Evolutionary conservation across 2,797 vertebrate genomes (phyloP), one percentile per base, ranked within the genome.

Genomic region (Gephyroberyx darwinii): DNA sequence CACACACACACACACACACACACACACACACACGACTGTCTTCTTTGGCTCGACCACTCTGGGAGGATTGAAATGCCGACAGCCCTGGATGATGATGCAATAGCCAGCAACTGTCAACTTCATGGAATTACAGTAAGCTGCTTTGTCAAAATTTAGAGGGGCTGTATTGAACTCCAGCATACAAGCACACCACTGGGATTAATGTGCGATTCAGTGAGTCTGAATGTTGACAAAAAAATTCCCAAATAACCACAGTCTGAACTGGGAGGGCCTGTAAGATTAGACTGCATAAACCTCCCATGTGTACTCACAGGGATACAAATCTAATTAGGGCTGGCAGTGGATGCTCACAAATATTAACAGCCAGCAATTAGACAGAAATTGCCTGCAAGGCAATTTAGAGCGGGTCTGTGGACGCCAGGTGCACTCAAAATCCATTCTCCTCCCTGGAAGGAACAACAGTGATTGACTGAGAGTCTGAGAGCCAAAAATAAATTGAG

Each of bases 21-120:
- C 41, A 43, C 20, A 41, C 8, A 45, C 52, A 75, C 14, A 55
- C 17, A 45, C 8, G 8, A 65, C 71, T 77, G 76, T 73, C 57
- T 87, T 73, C 57, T 87, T 59, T 59, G 52, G 72, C 73, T 82
- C 14, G 35, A 68, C 64, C 79, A 82, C 71, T 78, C 81, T 16
- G 82, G 67, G 74, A 72, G 76, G 80, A 78, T 54, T 81, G 82
- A 78, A 81, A 80, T 71, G 76, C 82, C 85, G 85, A 89, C 86
- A 86, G 85, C 76, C 71, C 80, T 54, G 66, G 75, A 85, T 84
- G 83, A 91, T 94, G 92, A 93, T 89, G 93, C 90, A 93, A 94
- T 64, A 78, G 74, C 78, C 74, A 73, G 91, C 85, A 93, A 93
- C 87, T 85, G 87, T 90, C 86, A 90, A 88, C 88, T 86, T 77